phyloP scores from a whole-genome alignment of 2,797 vertebrate genomes.

The Cyclopterus lumpus region DNA sequence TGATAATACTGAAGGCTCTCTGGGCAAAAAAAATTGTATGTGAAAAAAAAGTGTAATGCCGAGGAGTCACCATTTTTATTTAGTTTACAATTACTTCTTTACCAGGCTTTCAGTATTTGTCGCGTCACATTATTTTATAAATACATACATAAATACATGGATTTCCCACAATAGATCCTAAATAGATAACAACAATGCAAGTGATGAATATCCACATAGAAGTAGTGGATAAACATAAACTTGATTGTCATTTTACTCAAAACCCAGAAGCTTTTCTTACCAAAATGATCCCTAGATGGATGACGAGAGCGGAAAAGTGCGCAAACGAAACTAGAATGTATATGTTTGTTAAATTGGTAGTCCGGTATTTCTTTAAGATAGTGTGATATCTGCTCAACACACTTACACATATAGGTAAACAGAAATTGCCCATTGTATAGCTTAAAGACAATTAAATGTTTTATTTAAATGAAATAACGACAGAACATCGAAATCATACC shows the following conservation, averaged over 20 bases:
- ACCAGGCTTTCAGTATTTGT: neutral
- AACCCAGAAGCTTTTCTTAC: neutral
- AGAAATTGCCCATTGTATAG: no score
- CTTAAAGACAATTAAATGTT: neutral
- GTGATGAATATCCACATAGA: neutral
- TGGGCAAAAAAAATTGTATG: no score
- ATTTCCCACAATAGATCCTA: neutral
- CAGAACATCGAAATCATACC: neutral
- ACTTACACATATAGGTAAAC: neutral
- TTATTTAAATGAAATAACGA: neutral
- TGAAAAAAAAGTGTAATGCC: no score
- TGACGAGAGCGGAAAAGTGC: neutral
- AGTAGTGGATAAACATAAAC: neutral
- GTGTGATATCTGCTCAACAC: neutral
- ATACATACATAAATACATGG: neutral
- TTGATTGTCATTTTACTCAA: neutral
- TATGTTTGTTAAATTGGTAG: conserved; percentile 1
- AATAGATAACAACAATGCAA: neutral
- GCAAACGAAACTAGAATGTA: neutral
- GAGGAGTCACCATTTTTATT: neutral
- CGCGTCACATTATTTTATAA: neutral
- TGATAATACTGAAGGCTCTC: neutral
- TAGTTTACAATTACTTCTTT: neutral
- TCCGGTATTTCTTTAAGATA: neutral
- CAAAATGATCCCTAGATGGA: neutral